Evolutionary conservation across 2,113 vertebrate species (phyloP).

Genomic region (Mesocricetus auratus): DNA sequence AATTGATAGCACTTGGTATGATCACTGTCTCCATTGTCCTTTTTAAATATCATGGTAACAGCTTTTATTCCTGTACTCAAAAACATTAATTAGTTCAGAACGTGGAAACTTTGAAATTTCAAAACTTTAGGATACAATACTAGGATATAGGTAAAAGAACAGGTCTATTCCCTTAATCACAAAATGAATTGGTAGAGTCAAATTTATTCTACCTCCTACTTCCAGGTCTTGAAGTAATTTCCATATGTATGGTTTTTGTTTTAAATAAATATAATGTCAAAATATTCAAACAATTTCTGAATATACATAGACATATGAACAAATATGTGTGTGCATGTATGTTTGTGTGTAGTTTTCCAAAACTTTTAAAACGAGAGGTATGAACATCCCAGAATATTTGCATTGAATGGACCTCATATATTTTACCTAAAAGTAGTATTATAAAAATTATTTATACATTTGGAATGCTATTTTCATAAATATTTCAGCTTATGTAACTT

Average conservation of each 20-base stretch:
- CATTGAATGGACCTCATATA: not conserved
- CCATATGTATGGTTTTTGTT: not conserved
- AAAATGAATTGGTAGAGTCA: not conserved
- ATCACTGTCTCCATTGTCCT: not conserved
- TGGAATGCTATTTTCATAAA: not conserved
- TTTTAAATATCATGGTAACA: not conserved
- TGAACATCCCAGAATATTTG: not conserved
- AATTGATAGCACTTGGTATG: not conserved
- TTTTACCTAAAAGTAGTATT: accelerated
- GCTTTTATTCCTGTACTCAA: not conserved
- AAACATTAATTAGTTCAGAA: not conserved
- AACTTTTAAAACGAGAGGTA: not conserved
- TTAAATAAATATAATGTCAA: not conserved
- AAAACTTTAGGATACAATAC: not conserved
- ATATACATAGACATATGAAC: not conserved
- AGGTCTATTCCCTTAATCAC: not conserved
- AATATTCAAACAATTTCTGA: not conserved
- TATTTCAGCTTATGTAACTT: not conserved
- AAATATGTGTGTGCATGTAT: too few relatives aligned
- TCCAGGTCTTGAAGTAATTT: not conserved
- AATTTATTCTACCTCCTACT: not conserved
- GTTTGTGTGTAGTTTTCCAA: not conserved
- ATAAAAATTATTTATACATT: not conserved
- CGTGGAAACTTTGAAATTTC: not conserved
- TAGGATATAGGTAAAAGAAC: not conserved